phyloP scores from a whole-genome alignment of 2,888 invertebrate species.

The Chironomus riparius region DNA sequence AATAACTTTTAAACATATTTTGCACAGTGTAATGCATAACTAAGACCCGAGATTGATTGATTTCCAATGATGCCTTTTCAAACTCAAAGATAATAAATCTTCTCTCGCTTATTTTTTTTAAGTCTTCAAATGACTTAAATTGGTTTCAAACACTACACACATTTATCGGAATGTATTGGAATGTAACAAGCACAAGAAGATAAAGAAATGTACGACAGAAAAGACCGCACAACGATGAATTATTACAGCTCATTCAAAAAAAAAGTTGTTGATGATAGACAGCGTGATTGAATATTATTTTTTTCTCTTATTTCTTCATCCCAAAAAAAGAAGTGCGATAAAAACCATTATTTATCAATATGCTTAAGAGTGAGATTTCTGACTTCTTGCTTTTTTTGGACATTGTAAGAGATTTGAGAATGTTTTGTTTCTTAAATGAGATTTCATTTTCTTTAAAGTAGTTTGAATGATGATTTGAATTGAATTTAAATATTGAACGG shows the following conservation, averaged over 20 bases:
- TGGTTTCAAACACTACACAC: constrained; percentile 8
- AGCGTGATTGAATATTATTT: constrained; percentile 21
- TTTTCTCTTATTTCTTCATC: neutral
- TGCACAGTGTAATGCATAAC: neutral
- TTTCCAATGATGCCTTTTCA: constrained; percentile 2
- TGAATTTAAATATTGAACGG: no score
- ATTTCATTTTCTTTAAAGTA: neutral
- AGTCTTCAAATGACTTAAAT: constrained; percentile 18
- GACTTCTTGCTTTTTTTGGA: neutral
- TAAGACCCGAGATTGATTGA: constrained; percentile 14
- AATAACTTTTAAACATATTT: neutral
- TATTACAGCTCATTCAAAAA: constrained; percentile 26
- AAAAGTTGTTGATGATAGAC: constrained; percentile 27
- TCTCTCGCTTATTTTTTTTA: neutral
- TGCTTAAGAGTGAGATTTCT: neutral
- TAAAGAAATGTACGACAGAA: neutral
- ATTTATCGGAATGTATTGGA: neutral
- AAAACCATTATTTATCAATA: constrained; percentile 23
- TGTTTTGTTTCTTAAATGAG: neutral
- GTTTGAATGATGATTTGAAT: no score
- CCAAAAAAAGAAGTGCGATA: constrained; percentile 20
- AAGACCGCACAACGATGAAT: constrained; percentile 27
- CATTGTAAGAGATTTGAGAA: no score
- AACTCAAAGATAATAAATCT: constrained; percentile 22
- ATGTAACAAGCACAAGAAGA: neutral